Evolutionary conservation across 64 coral and sea anemone genomes (phyloP).

Genomic region (Montipora efflorescens): DNA sequence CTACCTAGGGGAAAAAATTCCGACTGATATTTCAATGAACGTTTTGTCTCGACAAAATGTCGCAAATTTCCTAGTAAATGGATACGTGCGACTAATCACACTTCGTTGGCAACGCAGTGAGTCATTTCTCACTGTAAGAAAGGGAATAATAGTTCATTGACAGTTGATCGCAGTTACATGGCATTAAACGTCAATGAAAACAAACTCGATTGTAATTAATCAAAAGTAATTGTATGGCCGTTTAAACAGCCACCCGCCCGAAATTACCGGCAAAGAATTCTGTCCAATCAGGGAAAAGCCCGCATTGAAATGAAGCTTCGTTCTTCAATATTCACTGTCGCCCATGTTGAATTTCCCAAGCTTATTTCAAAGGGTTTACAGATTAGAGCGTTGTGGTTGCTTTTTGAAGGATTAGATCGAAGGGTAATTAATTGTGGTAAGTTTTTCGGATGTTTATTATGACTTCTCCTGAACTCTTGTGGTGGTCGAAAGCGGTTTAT

Average conservation of each 20-base stretch:
- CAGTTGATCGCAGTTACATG: not conserved
- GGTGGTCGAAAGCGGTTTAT: not conserved
- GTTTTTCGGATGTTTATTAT: not conserved
- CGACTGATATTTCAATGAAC: too few relatives aligned
- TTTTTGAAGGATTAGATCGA: not conserved
- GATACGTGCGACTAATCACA: too few relatives aligned
- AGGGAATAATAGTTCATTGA: too few relatives aligned
- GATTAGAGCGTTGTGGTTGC: not conserved
- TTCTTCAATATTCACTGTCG: not conserved
- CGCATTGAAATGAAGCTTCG: constrained; percentile 8
- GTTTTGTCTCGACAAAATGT: too few relatives aligned
- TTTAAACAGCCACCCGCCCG: not conserved
- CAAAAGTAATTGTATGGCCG: not conserved
- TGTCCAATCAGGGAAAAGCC: constrained; percentile 54
- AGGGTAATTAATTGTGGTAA: not conserved
- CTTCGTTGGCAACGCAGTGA: too few relatives aligned
- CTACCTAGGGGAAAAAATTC: too few relatives aligned
- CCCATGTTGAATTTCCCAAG: constrained; percentile 22
- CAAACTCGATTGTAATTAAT: not conserved
- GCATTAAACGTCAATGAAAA: not conserved
- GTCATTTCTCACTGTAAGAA: too few relatives aligned
- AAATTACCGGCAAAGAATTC: not conserved
- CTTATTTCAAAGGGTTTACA: not conserved
- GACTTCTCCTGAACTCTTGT: not conserved
- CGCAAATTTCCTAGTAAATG: too few relatives aligned